These are phyloP conservation scores for Pristionchus exspectatus DNA, from an alignment of 2,888 invertebrate genomes.

Conservation along the genomic window DNA sequence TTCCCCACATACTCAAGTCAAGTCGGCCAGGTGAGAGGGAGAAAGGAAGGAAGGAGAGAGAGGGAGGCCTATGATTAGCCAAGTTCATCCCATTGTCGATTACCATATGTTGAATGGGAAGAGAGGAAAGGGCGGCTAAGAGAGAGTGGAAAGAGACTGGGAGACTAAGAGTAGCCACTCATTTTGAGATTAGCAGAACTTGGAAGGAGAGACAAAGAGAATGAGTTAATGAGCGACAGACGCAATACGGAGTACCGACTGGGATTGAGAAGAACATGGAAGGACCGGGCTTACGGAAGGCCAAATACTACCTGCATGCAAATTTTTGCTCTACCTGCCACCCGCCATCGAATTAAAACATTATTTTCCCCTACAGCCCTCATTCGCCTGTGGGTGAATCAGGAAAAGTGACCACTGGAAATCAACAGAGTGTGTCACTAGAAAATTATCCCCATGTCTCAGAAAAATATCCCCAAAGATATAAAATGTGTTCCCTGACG, in stretches of 20 bases:
- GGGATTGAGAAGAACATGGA: slow-evolving; percentile 33
- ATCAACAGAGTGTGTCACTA: too few relatives aligned
- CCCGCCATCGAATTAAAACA: background rate
- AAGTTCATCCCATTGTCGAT: slow-evolving; percentile 50
- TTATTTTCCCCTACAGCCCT: too few relatives aligned
- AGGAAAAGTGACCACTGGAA: too few relatives aligned
- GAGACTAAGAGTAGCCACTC: slow-evolving; percentile 42
- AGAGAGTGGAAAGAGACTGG: background rate
- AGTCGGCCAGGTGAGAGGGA: background rate
- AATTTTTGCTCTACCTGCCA: too few relatives aligned
- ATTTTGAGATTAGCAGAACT: slow-evolving; percentile 53
- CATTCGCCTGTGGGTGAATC: too few relatives aligned
- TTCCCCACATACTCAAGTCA: slow-evolving; percentile 22
- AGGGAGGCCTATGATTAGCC: slow-evolving; percentile 48
- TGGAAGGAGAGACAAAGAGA: slow-evolving; percentile 28
- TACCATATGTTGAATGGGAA: slow-evolving; percentile 51
- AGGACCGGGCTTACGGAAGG: background rate
- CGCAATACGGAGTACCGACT: slow-evolving; percentile 31
- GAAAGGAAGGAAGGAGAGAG: background rate
- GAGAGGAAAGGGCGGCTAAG: background rate
- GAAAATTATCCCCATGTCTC: too few relatives aligned
- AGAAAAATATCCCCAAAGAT: too few relatives aligned
- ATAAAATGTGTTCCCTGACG: too few relatives aligned
- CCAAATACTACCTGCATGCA: too few relatives aligned
- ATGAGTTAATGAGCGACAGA: slow-evolving; percentile 52